Base-by-base conservation (phyloP, 2,113 vertebrate genomes). In the Micronisus gabar region DNA sequence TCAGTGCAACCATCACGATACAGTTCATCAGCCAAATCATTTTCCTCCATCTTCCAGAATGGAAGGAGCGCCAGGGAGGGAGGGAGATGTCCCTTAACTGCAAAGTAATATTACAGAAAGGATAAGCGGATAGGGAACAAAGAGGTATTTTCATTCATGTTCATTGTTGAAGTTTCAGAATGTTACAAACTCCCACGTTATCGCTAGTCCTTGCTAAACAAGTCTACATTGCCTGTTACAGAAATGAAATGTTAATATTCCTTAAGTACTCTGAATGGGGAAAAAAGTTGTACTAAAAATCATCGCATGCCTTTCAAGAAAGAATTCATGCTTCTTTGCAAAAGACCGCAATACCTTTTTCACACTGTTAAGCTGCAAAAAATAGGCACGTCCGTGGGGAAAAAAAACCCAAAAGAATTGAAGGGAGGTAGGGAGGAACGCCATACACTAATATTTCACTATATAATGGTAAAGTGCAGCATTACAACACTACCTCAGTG, bases 151-250 rank as follows among this genome's bases (percentile, higher is more conserved):
- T 56, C 32, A 38, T 65, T 89, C 30, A 30, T 4, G 7, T 50
- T 66, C 38, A 73, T 38, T 93, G 45, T 2, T 81, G 26, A 94
- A 82, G 29, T 78, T 88, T 53, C 22, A 71, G 48, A 81, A 85
- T 47, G 16, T 41, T 81, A 72, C 56, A 81, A 84, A 80, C 20
- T 72, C 27, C 27, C 13, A 3, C 26, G 59, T 52, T 86, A 36
- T 81, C 65, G 43, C 40, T 55, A 65, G 29, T 47, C 11, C 12
- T 78, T 88, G 41, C 32, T 81, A 53, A 66, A 55, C 2, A 45
- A 66, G 13, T 22, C 50, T 56, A n/a, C 20, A 26, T 70, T 0
- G 0, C 20, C 36, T 52, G 9, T 22, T 68, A 71, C 7, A 3
- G 30, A 85, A 75, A 58, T 23, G 15, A 43, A 68, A 81, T 27